Evolutionary conservation across 2,797 vertebrate genomes (phyloP).

Genomic region (Xenopus petersii): DNA sequence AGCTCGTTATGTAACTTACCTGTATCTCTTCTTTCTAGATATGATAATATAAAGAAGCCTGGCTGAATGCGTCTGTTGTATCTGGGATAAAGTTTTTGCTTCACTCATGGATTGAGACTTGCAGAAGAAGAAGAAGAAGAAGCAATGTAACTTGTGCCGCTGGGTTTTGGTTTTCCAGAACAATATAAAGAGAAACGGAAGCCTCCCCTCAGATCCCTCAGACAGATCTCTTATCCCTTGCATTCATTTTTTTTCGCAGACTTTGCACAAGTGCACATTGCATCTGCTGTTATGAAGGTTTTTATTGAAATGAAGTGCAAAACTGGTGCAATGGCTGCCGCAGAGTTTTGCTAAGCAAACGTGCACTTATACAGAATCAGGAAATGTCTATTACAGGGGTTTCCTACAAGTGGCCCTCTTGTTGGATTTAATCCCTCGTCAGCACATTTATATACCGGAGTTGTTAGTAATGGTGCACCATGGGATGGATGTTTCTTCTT

Average conservation of each 20-base stretch:
- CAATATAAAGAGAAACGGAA: neutral
- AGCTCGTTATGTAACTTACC: neutral
- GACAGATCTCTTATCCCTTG: neutral
- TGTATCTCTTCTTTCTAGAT: conserved; percentile 56
- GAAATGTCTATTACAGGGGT: neutral
- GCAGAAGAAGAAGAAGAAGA: neutral
- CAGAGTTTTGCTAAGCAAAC: neutral
- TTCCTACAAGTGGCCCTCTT: neutral
- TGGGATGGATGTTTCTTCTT: neutral
- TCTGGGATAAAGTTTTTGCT: conserved; percentile 57
- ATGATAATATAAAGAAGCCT: conserved; percentile 57
- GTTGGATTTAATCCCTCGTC: neutral
- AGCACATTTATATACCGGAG: neutral
- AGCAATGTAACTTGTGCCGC: neutral
- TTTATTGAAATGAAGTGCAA: conserved; percentile 3
- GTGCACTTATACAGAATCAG: neutral
- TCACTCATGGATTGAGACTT: neutral
- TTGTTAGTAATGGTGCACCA: neutral
- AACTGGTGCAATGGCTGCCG: neutral
- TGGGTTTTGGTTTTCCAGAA: neutral
- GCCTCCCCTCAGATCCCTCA: neutral
- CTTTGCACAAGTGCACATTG: neutral
- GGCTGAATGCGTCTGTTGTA: conserved; percentile 51
- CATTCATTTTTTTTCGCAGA: neutral
- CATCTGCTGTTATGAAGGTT: conserved; percentile 33